Percentiles rank a stretch among this genome's conserved stretches.
These are phyloP conservation scores for Pseudomyrmex cubaensis DNA, from an alignment of 1,140 invertebrate species.

Conservation along the genomic window DNA sequence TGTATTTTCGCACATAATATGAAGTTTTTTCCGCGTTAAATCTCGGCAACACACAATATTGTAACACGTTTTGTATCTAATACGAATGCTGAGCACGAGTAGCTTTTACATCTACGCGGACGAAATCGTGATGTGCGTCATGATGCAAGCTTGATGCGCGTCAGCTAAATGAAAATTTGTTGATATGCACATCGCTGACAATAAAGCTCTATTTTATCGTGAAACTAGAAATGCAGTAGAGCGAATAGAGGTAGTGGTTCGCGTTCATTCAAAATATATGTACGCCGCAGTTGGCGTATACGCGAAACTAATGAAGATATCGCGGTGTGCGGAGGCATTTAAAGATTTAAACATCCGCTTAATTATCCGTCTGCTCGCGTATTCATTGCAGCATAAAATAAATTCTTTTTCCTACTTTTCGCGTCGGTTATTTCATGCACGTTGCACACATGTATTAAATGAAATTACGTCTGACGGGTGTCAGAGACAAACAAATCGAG, in stretches of 20 bases:
- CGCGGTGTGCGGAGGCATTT: not conserved
- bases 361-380: slow-evolving; percentile 15
- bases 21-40: too few species aligned
- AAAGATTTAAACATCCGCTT: slow-evolving; percentile 44
- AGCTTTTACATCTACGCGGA: slow-evolving; percentile 56
- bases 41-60: too few species aligned
- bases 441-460: not conserved
- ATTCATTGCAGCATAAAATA: not conserved
- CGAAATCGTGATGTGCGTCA: slow-evolving; percentile 47
- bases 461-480: not conserved
- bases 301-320: slow-evolving; percentile 15
- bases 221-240: not conserved
- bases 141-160: slow-evolving; percentile 58
- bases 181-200: slow-evolving; percentile 35
- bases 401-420: not conserved
- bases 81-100: not conserved
- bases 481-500: not conserved
- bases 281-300: slow-evolving; percentile 16
- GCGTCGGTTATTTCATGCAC: not conserved
- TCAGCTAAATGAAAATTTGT: slow-evolving; percentile 70
- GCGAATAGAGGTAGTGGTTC: slow-evolving; percentile 8
- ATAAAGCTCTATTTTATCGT: slow-evolving; percentile 59
- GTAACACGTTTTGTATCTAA: slow-evolving; percentile 50
- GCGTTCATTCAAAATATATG: slow-evolving; percentile 41
- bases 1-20: too few species aligned